Percentiles rank a stretch among this genome's conserved stretches.
Conservation (phyloP, 2,797 vertebrate species). For the Hipposideros larvatus region DNA sequence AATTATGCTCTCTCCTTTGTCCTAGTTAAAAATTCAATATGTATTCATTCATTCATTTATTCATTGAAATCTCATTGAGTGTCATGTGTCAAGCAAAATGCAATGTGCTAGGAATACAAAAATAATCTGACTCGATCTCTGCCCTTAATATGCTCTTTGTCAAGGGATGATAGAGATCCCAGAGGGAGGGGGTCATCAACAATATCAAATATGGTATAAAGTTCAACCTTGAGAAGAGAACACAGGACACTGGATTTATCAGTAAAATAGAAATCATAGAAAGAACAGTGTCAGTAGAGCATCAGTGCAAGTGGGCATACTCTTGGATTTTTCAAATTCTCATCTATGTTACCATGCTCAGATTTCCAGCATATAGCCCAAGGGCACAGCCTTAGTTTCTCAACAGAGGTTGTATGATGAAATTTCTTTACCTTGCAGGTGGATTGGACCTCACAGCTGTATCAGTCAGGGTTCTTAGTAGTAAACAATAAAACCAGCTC, state of each 20-base stretch:
- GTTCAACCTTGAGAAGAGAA: not conserved
- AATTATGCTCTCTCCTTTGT: not conserved
- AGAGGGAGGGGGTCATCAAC: not conserved
- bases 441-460: not conserved
- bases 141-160: not conserved
- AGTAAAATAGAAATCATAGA: not conserved
- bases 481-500: slow-evolving; percentile 24
- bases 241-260: not conserved
- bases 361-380: not conserved
- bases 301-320: not conserved
- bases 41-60: not conserved
- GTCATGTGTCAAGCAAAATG: not conserved
- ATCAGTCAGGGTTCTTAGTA: not conserved
- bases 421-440: slow-evolving; percentile 1
- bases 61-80: slow-evolving; percentile 9
- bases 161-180: not conserved
- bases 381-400: not conserved
- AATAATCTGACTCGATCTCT: not conserved
- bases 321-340: not conserved
- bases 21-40: slow-evolving; percentile 34
- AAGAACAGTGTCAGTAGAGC: not conserved
- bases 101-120: not conserved
- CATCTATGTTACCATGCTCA: not conserved
- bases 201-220: not conserved
- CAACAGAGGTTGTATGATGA: not conserved